Base-by-base conservation (phyloP, 1,140 invertebrate genomes). In the Colletes gigas region DNA sequence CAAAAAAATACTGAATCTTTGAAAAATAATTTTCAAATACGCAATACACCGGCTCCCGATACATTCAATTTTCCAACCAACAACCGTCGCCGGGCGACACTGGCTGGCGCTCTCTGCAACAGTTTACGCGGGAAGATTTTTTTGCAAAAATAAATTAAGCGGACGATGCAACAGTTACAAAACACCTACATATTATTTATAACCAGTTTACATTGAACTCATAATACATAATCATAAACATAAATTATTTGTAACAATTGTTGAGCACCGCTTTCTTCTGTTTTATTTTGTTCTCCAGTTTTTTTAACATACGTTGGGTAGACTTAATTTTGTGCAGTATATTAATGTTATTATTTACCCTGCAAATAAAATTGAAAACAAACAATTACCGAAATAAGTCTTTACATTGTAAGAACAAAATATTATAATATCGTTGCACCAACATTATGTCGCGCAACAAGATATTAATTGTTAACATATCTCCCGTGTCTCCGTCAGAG, bases 61-160 rank as follows among this genome's bases (percentile, higher is more conserved):
- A 77, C 59, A 80, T 77, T 69, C 59, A 85, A 84, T 83, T 67
- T 68, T 41, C 59, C 47, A 65, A 69, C 68, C 60, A 44, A 70
- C 44, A 62, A 41, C 10, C 30, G 39, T 15, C 21, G 74, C 50
- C 69, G 70, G 81, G 6, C 9, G 44, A 9, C 44, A 5, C 54
- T 5, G 30, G 14, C 21, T 81, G 55, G 71, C 60, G 77, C 71
- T 54, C 52, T n/a, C 19, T 17, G 19, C 19, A 4, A 21, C 6
- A 15, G 2, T 73, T 65, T 65, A 39, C 59, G 77, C 78, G 71
- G 71, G 78, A 74, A 80, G 4, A 50, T 0, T 65, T 44, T 55
- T n/a, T 19, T 15, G 44, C 19, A 0, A 65, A 70, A 47, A 47
- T 47, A 12, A 50, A 50, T 50, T 50, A 10, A 50, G 12, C 10